Percentiles rank a stretch among this genome's conserved stretches.
Evolutionary conservation across 2,888 invertebrate species (phyloP).

Genomic region (Leucophenga maculata): DNA sequence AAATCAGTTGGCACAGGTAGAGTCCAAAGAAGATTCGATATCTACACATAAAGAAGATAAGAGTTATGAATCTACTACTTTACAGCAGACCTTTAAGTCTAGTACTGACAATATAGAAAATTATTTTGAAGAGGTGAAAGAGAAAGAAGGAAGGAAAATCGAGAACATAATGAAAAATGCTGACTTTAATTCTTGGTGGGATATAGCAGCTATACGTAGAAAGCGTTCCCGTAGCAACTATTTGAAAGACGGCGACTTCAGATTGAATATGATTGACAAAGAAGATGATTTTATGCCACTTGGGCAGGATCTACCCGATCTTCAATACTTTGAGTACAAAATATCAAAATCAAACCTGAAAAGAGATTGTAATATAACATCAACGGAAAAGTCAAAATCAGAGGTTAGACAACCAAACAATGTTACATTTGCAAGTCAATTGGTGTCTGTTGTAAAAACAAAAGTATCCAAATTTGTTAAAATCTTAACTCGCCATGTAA

Average conservation of each 20-base stretch:
- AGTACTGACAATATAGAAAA: neutral
- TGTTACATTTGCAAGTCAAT: constrained; percentile 40
- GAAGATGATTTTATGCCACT: constrained; percentile 45
- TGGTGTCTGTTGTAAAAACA: constrained; percentile 57
- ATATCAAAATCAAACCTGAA: constrained; percentile 30
- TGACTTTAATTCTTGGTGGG: constrained; percentile 58
- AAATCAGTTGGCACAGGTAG: constrained; percentile 38
- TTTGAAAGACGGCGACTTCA: constrained; percentile 39
- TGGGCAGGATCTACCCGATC: constrained; percentile 33
- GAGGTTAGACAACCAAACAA: neutral
- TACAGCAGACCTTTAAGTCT: too few relatives aligned
- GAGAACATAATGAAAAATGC: constrained; percentile 3
- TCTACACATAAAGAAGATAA: neutral
- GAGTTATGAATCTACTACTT: too few relatives aligned
- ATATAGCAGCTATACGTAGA: constrained; percentile 46
- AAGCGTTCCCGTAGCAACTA: constrained; percentile 40
- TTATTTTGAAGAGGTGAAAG: neutral
- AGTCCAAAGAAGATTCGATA: neutral
- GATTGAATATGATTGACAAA: constrained; percentile 58
- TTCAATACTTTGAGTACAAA: constrained; percentile 48
- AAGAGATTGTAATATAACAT: constrained; percentile 30
- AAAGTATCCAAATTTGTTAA: constrained; percentile 62
- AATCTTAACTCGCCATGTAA: constrained; percentile 63
- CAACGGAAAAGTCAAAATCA: too few relatives aligned
- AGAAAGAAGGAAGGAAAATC: neutral